phyloP scores from a whole-genome alignment of 2,113 vertebrate genomes.

The Lanius collurio region DNA sequence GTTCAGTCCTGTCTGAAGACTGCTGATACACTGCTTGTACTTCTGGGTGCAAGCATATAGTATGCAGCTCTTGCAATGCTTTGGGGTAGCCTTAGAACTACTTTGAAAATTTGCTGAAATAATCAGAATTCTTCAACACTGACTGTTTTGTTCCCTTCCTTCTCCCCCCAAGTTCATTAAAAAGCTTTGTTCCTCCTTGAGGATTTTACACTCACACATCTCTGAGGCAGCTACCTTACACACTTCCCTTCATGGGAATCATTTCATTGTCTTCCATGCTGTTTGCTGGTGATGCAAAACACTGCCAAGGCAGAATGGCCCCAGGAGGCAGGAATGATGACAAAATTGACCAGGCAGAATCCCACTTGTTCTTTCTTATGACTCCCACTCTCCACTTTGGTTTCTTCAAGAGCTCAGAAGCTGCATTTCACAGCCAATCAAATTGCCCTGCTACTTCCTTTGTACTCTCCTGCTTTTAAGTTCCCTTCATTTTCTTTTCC shows the following conservation, averaged over 20 bases:
- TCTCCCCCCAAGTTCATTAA: background rate
- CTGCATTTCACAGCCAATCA: slow-evolving; percentile 9
- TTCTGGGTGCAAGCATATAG: background rate
- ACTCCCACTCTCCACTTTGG: background rate
- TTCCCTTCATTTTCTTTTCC: slow-evolving; percentile 7
- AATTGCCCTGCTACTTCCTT: background rate
- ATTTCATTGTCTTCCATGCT: background rate
- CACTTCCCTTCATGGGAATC: background rate
- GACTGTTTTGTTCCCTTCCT: background rate
- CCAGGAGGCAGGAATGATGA: background rate
- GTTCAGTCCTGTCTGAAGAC: background rate
- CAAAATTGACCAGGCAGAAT: background rate
- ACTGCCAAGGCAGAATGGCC: background rate
- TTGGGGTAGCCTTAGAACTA: background rate
- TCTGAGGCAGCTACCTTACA: background rate
- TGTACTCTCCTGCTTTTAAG: background rate
- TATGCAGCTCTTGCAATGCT: background rate
- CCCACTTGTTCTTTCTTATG: background rate
- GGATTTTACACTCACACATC: background rate
- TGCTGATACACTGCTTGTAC: background rate
- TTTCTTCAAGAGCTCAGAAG: background rate
- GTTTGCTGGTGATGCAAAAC: background rate
- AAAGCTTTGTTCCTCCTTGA: background rate
- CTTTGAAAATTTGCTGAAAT: background rate
- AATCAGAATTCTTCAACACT: background rate